Evolutionary conservation across 2,113 vertebrate genomes (phyloP).

Genomic region (Eretmodus cyanostictus): DNA sequence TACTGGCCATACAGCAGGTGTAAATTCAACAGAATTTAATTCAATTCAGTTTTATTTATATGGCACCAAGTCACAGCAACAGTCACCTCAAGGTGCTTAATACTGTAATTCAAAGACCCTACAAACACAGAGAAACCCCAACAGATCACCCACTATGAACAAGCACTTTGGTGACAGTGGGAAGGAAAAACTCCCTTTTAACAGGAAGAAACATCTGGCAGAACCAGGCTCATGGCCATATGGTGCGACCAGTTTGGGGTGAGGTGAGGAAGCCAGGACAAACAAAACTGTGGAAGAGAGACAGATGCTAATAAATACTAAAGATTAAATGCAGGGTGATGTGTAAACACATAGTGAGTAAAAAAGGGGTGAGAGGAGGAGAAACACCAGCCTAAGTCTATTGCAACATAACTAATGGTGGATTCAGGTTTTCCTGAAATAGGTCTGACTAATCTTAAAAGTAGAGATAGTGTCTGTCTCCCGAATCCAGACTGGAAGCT

Average conservation of each 20-base stretch:
- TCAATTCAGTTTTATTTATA: not conserved
- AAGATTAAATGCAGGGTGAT: not conserved
- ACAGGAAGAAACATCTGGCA: not conserved
- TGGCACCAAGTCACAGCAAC: not conserved
- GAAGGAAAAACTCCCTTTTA: not conserved
- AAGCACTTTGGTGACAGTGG: not conserved
- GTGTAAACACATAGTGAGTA: not conserved
- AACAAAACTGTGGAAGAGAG: not conserved
- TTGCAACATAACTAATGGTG: not conserved
- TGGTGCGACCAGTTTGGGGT: not conserved
- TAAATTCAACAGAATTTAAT: not conserved
- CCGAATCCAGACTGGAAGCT: not conserved
- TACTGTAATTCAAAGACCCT: not conserved
- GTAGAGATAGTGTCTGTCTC: not conserved
- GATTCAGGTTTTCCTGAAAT: not conserved
- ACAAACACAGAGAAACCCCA: not conserved
- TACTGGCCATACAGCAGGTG: not conserved
- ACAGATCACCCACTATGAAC: not conserved
- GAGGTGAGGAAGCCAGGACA: not conserved
- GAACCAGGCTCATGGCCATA: not conserved
- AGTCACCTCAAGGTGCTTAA: not conserved
- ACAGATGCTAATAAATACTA: not conserved
- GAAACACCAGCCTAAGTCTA: not conserved
- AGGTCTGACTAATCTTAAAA: accelerated
- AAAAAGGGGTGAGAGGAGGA: not conserved